Evolutionary conservation across 2,113 vertebrate species (phyloP), one percentile per base, ranked within the genome.

Genomic region (Pontoporia blainvillei): DNA sequence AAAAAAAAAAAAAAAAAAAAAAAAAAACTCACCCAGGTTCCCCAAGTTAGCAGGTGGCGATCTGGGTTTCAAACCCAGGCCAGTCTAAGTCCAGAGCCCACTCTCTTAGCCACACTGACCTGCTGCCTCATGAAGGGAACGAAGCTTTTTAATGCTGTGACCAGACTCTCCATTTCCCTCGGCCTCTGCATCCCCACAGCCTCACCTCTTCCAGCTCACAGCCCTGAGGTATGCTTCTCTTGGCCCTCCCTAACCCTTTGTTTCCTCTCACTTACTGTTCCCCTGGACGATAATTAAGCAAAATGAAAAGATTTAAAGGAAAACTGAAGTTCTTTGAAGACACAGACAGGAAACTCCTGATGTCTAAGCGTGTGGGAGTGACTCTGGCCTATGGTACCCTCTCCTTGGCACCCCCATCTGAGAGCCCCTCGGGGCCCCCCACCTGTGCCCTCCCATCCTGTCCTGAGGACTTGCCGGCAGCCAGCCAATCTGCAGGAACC

Each of bases 241-340:
- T 86, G 89, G 89, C 85, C 41, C 90, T 94, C 96, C 96, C 82
- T 97, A 96, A 97, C 91, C 95, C 96, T 95, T 71, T 41, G 62
- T 69, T 96, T 95, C 96, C 97, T 97, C 85, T 96, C 66, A 76
- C 49, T 46, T 91, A 61, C 96, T 95, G 79, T 98, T 96, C 92
- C 57, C 66, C 93, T 92, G 86, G 67, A 46, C 11, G 89, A 92
- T 90, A 96, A 97, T 94, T 95, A 97, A 97, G 89, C 82, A 90
- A 98, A 97, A 85, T 64, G 41, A 97, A 97, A 96, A 86, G 92
- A 94, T 72, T 0, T 64, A 83, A 79, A 97, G 91, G 81, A 27
- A 92, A 93, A 87, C 91, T 4, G 79, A 84, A 94, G 73, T 83
- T 96, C 94, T 75, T 39, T 31, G 61, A 90, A 91, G 61, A 88